Conservation (phyloP, 2,113 vertebrate species). For the Nycticebus coucang region DNA sequence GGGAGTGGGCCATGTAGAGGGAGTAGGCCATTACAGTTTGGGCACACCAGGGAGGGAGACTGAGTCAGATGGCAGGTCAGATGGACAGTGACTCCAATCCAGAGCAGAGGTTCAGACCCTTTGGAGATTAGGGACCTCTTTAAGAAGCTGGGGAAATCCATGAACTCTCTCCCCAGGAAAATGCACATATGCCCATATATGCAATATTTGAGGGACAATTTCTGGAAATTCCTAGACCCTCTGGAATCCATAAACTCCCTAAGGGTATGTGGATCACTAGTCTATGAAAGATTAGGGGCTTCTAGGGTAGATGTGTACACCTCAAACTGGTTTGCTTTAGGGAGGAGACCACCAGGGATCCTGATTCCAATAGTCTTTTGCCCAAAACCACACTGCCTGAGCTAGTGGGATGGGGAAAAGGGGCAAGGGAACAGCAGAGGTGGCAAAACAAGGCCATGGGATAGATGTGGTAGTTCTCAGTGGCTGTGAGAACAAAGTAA, state of each 20-base stretch:
- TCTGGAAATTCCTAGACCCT: constrained; percentile 14
- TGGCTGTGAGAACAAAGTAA: neutral
- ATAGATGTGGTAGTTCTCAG: neutral
- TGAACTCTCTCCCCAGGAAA: neutral
- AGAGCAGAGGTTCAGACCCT: neutral
- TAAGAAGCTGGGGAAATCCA: neutral
- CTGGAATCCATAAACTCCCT: neutral
- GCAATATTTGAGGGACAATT: neutral
- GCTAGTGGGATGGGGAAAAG: neutral
- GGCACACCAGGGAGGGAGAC: neutral
- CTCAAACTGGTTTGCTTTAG: neutral
- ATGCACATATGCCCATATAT: neutral
- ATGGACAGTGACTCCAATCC: neutral
- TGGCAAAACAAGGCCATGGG: neutral
- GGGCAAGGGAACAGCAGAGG: neutral
- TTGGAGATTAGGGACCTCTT: neutral
- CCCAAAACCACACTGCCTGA: neutral
- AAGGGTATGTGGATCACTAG: neutral
- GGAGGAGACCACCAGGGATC: neutral
- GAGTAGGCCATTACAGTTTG: neutral
- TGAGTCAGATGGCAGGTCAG: neutral
- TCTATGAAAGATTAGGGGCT: neutral
- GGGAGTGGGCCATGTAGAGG: neutral
- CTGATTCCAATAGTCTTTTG: neutral
- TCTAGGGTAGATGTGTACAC: neutral